phyloP scores from a whole-genome alignment of 2,113 vertebrate species.

The Pogona vitticeps region DNA sequence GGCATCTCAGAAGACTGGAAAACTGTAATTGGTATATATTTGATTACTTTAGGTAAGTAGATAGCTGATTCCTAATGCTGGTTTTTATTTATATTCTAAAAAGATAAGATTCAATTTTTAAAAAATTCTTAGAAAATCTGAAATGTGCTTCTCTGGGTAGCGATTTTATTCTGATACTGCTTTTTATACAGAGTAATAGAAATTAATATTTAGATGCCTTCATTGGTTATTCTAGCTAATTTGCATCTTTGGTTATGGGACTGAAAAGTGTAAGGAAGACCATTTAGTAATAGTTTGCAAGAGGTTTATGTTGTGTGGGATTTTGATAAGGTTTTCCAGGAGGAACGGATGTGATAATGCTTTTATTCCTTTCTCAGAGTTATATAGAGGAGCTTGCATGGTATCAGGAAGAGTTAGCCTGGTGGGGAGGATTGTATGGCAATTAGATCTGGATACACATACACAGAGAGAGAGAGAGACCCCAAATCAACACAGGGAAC shows the following conservation, averaged over 20 bases:
- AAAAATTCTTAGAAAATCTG: not conserved
- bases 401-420: no score
- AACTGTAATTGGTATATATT: slow-evolving; percentile 20
- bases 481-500: no score
- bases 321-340: not conserved
- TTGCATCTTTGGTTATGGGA: no score
- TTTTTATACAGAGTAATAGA: not conserved
- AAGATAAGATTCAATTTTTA: not conserved
- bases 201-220: not conserved
- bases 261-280: not conserved
- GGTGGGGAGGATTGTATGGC: no score
- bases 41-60: slow-evolving; percentile 40
- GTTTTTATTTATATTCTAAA: not conserved
- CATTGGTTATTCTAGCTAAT: not conserved
- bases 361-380: not conserved
- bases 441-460: no score
- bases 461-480: no score
- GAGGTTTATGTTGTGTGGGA: no score
- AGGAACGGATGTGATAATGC: not conserved
- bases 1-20: slow-evolving; percentile 1
- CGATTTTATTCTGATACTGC: not conserved
- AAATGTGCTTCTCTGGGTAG: not conserved
- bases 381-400: no score
- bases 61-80: not conserved
- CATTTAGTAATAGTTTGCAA: not conserved